Evolutionary conservation across 2,888 invertebrate species (phyloP).

Genomic region (Apodemia hepburni): DNA sequence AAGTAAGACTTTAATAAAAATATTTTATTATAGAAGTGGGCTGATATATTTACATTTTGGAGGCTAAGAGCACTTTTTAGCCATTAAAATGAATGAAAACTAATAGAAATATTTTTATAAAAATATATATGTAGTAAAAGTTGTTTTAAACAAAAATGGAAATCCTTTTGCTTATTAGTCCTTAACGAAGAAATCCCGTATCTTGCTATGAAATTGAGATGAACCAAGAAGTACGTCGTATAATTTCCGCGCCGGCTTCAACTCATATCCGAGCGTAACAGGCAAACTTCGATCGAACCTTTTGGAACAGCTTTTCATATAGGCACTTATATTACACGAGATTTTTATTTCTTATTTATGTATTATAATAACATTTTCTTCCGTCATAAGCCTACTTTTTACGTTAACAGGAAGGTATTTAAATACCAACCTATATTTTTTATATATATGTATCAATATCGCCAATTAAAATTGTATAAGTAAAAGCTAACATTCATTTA

Average conservation of each 20-base stretch:
- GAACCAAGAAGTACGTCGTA: constrained; percentile 37
- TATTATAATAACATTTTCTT: constrained; percentile 10
- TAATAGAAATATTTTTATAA: neutral
- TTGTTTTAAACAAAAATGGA: neutral
- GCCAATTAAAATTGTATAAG: too few relatives aligned
- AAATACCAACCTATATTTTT: too few relatives aligned
- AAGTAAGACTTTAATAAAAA: neutral
- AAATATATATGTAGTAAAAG: neutral
- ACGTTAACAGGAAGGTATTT: neutral
- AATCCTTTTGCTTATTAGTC: neutral
- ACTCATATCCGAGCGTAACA: constrained; percentile 11
- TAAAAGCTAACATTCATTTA: too few relatives aligned
- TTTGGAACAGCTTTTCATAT: constrained; percentile 18
- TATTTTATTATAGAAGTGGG: too few relatives aligned
- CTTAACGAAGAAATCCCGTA: constrained; percentile 25
- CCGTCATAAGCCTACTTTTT: neutral
- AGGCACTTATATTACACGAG: constrained; percentile 15
- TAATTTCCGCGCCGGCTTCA: constrained; percentile 32
- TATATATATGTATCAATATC: too few relatives aligned
- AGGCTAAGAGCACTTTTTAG: too few relatives aligned
- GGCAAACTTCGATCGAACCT: constrained; percentile 20
- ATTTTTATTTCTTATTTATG: constrained; percentile 18
- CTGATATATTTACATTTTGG: too few relatives aligned
- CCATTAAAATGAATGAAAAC: neutral
- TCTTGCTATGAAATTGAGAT: constrained; percentile 36